These are phyloP conservation scores for Tetragonula carbonaria DNA, from an alignment of 2,888 invertebrate genomes.

Conservation along the genomic window DNA sequence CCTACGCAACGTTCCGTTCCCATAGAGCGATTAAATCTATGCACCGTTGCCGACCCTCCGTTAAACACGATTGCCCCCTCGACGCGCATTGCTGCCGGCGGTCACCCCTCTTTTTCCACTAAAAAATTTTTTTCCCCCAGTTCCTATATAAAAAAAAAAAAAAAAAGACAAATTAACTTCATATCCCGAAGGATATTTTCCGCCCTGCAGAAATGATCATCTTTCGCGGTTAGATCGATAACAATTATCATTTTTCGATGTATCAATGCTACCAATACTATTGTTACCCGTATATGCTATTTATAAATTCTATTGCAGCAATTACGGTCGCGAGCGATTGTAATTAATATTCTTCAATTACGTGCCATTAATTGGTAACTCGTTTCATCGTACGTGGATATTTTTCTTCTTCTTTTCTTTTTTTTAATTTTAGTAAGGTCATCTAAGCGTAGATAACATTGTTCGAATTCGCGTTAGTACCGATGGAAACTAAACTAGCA, in stretches of 20 bases:
- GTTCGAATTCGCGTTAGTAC: background rate
- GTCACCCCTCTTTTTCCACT: conserved; percentile 58
- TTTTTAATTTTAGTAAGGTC: background rate
- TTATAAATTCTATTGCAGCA: background rate
- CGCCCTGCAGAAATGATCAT: background rate
- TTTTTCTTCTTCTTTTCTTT: background rate
- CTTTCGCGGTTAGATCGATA: background rate
- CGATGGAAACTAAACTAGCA: background rate
- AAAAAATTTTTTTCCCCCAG: conserved; percentile 19
- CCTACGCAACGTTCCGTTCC: conserved; percentile 69
- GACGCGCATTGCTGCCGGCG: conserved; percentile 59
- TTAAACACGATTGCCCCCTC: conserved; percentile 58
- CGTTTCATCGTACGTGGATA: background rate
- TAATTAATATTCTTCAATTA: conserved; percentile 4
- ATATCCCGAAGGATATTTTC: conserved; percentile 9
- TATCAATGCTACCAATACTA: background rate
- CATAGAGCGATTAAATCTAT: conserved; percentile 71
- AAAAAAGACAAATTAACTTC: background rate
- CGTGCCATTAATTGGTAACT: background rate
- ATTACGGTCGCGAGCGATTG: background rate
- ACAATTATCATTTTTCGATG: conserved; percentile 3
- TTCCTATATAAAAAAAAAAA: conserved; percentile 25
- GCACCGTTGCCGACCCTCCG: conserved; percentile 70
- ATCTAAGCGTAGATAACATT: conserved; percentile 10
- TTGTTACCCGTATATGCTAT: background rate